Evolutionary conservation across 2,888 invertebrate species (phyloP).

Genomic region (Tetragnatha montana): DNA sequence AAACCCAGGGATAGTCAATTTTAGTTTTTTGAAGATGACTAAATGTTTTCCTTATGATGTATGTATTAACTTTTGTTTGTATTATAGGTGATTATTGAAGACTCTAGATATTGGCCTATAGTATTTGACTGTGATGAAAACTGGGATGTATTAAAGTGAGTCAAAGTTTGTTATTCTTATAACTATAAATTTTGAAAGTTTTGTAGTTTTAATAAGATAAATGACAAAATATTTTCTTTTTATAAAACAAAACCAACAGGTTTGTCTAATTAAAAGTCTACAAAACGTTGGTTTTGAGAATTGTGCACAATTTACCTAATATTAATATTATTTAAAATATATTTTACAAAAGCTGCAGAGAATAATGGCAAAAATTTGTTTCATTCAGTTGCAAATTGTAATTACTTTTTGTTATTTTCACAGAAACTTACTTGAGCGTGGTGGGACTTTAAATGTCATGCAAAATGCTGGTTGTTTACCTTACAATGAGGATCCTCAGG

Average conservation of each 20-base stretch:
- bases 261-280: not conserved
- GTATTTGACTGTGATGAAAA: slow-evolving; percentile 87
- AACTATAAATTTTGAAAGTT: no score
- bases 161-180: not conserved
- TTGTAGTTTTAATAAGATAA: not conserved
- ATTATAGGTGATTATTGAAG: slow-evolving; percentile 82
- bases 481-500: slow-evolving; percentile 87
- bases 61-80: not conserved
- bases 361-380: not conserved
- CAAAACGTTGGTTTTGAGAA: not conserved
- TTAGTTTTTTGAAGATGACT: not conserved
- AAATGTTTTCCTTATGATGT: not conserved
- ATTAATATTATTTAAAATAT: not conserved
- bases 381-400: not conserved
- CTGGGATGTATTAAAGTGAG: slow-evolving; percentile 85
- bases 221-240: not conserved
- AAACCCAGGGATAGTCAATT: not conserved
- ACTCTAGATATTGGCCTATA: slow-evolving; percentile 93
- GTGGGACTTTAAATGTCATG: slow-evolving; percentile 84
- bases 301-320: not conserved
- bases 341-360: no score
- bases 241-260: not conserved
- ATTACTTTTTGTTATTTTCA: slow-evolving; percentile 33
- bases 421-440: slow-evolving; percentile 74
- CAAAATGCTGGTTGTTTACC: slow-evolving; percentile 92